Base-by-base conservation (phyloP, 2,888 invertebrate species). In the Choristoneura rosaceana region DNA sequence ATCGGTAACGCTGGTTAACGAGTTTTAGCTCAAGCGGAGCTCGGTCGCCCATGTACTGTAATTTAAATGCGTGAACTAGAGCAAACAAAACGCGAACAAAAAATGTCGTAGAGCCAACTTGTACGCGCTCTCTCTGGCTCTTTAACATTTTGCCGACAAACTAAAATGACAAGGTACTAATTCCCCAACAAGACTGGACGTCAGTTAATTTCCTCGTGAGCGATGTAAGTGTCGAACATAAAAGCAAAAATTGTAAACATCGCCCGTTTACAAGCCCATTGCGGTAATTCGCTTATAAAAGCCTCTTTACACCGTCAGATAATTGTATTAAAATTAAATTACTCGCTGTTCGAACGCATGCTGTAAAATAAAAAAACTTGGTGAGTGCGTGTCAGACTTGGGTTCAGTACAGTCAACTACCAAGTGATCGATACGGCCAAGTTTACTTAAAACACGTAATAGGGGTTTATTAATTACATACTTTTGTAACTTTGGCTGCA, bases 261-360 rank as follows among this genome's bases (percentile, higher is more conserved):
- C 80, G 75, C 77, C 76, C 82, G 76, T 86, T 89, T 87, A 84
- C 82, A 86, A 81, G 85, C 79, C 77, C 79, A 86, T 90, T 89
- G 87, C 78, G 77, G 83, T 85, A 87, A 88, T 84, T 84, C 82
- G 82, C 79, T 81, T 81, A 77, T 78, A 82, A 80, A 73, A 55
- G 50, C 45, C 71, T 45, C 59, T 75, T 74, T 73, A 71, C 68
- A 75, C 55, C 64, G 8, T 45, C 60, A 15, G 60, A n/a, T 45
- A 69, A n/a, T 59, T 38, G 14, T 15, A 62, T n/a, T 47, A 58
- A 55, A 38, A n/a, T 61, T 38, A 38, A 64, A 45, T 45, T 52
- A 52, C 17, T n/a, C 17, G 10, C 45, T 45, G 45, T 45, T 25
- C 14, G 12, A 43, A 43, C n/a, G 61, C 59, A n/a, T 38, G 14